A percentile compares a stretch with the other conserved stretches of the same genome.
Evolutionary conservation across 1,140 invertebrate genomes (phyloP).

Genomic region (Ceratitis capitata): DNA sequence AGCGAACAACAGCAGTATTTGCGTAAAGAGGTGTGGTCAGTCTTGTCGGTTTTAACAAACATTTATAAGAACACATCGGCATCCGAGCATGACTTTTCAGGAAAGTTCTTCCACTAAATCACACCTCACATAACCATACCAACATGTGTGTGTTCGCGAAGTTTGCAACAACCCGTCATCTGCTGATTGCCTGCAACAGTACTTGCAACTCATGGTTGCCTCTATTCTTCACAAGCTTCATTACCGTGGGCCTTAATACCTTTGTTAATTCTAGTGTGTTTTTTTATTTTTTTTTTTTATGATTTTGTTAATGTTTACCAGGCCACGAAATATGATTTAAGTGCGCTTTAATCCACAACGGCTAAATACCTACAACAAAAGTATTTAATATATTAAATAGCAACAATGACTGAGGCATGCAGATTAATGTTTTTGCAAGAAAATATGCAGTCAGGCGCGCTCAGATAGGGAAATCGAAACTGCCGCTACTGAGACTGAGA

Average conservation of each 20-base stretch:
- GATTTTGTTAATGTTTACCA: not conserved
- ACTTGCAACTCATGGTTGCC: not conserved
- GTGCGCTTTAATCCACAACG: not conserved
- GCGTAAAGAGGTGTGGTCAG: not conserved
- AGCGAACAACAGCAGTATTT: not conserved
- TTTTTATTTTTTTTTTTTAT: not conserved
- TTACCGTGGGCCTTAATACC: not conserved
- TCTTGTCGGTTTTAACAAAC: not conserved
- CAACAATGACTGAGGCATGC: not conserved
- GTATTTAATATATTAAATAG: not conserved
- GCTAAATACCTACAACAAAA: not conserved
- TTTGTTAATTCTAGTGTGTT: not conserved
- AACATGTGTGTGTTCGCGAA: not conserved
- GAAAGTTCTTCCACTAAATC: not conserved
- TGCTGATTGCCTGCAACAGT: slow-evolving; percentile 2
- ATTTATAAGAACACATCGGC: not conserved
- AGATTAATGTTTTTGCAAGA: not conserved
- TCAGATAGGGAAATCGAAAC: not conserved
- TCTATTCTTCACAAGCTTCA: not conserved
- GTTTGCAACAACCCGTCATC: not conserved
- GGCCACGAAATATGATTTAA: not conserved
- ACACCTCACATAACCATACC: not conserved
- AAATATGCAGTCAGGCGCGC: not conserved
- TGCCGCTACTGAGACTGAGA: too few species aligned
- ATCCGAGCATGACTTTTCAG: not conserved